A percentile compares a stretch with the other conserved stretches of the same genome.
Conservation (phyloP, 1,140 invertebrate genomes). For the Lutraria rhynchaena region DNA sequence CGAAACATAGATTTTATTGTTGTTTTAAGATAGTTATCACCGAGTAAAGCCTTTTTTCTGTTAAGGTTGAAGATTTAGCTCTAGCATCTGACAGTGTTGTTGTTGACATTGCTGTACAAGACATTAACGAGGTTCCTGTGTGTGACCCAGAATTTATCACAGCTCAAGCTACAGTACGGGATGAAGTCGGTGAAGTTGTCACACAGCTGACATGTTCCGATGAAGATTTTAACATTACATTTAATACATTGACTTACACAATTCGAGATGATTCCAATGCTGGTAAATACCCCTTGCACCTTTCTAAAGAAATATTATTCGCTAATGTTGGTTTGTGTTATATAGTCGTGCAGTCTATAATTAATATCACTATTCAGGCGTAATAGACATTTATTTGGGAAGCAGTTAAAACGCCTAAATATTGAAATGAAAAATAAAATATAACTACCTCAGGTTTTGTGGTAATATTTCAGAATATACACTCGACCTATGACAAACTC, state of each 20-base stretch:
- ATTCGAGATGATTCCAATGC: neutral
- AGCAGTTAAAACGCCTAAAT: too few relatives aligned
- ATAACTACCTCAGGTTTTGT: too few relatives aligned
- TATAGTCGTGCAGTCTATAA: too few relatives aligned
- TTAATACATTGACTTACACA: neutral
- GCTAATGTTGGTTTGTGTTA: too few relatives aligned
- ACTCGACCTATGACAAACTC: too few relatives aligned
- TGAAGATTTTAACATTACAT: neutral
- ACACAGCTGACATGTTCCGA: constrained; percentile 21
- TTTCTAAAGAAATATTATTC: too few relatives aligned
- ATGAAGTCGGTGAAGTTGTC: constrained; percentile 18
- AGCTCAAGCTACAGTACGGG: constrained; percentile 6
- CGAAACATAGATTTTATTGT: too few relatives aligned
- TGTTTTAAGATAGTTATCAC: neutral
- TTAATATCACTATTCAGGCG: too few relatives aligned
- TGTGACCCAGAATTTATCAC: neutral
- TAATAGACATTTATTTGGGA: too few relatives aligned
- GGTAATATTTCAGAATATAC: too few relatives aligned
- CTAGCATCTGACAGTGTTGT: neutral
- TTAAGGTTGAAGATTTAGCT: constrained; percentile 24
- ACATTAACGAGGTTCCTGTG: constrained; percentile 9
- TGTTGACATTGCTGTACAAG: constrained; percentile 28
- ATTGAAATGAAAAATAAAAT: too few relatives aligned
- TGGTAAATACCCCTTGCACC: too few relatives aligned
- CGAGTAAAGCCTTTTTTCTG: neutral